These are phyloP conservation scores for Drosophila insularis DNA, from an alignment of 1,140 invertebrate genomes.

Conservation along the genomic window DNA sequence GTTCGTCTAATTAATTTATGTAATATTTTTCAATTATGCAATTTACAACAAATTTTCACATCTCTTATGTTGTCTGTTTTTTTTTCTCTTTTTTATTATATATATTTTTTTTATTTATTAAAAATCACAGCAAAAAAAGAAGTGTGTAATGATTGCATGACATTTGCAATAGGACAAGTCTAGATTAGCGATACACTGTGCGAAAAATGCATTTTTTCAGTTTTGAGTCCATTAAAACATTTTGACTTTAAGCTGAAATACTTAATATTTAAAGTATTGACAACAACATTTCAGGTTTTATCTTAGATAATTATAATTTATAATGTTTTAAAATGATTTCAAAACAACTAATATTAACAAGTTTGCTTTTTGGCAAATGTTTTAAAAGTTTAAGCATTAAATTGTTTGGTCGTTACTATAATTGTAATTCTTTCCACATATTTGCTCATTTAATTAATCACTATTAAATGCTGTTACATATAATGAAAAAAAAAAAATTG, in stretches of 20 bases:
- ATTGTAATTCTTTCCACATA: slow-evolving; percentile 2
- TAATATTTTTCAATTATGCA: slow-evolving; percentile 38
- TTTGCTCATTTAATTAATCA: slow-evolving; percentile 47
- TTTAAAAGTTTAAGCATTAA: background rate
- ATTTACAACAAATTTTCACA: slow-evolving; percentile 19
- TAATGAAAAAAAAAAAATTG: background rate
- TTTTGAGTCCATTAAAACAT: too few relatives aligned
- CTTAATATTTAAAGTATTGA: too few relatives aligned
- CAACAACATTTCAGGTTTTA: too few relatives aligned
- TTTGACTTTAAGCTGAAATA: too few relatives aligned
- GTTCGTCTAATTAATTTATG: slow-evolving; percentile 42
- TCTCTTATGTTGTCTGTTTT: slow-evolving; percentile 6
- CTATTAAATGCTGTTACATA: slow-evolving; percentile 47
- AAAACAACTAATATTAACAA: too few relatives aligned
- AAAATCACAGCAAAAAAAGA: background rate
- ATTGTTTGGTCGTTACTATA: background rate
- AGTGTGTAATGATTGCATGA: background rate
- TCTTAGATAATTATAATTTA: too few relatives aligned
- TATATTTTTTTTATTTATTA: background rate
- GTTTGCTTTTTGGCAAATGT: background rate
- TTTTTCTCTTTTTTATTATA: background rate
- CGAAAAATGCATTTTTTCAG: background rate
- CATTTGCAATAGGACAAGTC: background rate
- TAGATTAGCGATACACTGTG: background rate
- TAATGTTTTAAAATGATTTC: too few relatives aligned